Percentiles rank a stretch among this genome's conserved stretches.
Evolutionary conservation across 1,140 invertebrate species (phyloP).

Genomic region (Zaprionus capensis): DNA sequence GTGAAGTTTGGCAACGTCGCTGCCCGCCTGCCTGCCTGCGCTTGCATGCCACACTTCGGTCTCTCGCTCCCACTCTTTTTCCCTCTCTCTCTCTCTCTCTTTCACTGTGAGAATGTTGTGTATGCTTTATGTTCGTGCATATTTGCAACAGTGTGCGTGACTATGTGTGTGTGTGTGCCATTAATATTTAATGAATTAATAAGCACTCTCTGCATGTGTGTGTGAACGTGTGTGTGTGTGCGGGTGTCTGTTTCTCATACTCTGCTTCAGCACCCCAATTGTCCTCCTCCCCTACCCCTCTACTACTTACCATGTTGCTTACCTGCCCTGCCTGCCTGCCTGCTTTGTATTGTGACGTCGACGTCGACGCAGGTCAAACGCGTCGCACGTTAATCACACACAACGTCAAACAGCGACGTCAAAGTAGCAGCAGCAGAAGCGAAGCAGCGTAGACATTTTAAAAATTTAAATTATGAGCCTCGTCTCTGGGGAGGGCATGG

Average conservation of each 20-base stretch:
- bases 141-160: slow-evolving; percentile 4
- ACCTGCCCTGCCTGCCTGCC: not conserved
- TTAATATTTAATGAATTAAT: slow-evolving; percentile 79
- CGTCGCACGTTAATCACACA: slow-evolving; percentile 69
- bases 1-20: slow-evolving; percentile 63
- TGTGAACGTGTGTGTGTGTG: slow-evolving; percentile 22
- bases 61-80: not conserved
- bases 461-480: slow-evolving; percentile 37
- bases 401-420: slow-evolving; percentile 41
- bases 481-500: not conserved
- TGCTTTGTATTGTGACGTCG: slow-evolving; percentile 27
- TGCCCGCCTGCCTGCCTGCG: not conserved
- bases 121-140: not conserved
- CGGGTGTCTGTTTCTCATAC: slow-evolving; percentile 30
- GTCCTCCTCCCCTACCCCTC: not conserved
- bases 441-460: slow-evolving; percentile 18
- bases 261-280: not conserved
- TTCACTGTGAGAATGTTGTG: not conserved
- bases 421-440: not conserved
- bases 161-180: slow-evolving; percentile 26
- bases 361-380: slow-evolving; percentile 51
- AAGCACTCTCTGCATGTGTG: slow-evolving; percentile 36
- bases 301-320: not conserved
- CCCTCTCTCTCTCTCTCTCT: not conserved
- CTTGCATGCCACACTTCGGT: slow-evolving; percentile 5